Evolutionary conservation across 2,797 vertebrate species (phyloP), one percentile per base, ranked within the genome.

Genomic region (Tragelaphus eurycerus): DNA sequence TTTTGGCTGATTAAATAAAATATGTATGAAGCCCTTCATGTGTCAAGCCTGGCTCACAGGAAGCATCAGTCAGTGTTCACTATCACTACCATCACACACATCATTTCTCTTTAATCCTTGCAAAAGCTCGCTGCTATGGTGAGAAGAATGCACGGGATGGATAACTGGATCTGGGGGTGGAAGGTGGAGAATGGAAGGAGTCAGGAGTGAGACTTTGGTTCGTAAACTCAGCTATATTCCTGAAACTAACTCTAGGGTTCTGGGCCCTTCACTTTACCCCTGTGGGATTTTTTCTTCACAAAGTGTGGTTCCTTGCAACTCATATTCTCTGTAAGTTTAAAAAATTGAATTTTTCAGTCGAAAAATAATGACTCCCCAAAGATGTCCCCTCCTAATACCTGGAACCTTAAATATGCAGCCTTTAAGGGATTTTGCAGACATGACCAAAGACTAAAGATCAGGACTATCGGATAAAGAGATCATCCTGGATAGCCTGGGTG

Each of bases 371-470:
- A 31, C 34, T 84, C 46, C 27, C n/a, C 67, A 29, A 76, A 57
- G 31, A 81, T 60, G 29, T 91, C 84, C 38, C 17, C 4, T 84
- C 38, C 52, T 90, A 52, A 34, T 93, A 29, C 59, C 78, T 76
- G 19, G 54, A 76, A 86, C 29, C 55, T 76, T 74, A 86, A 86
- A 82, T 85, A 64, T 11, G 38, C 88, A 86, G 71, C 55, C n/a
- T 95, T 89, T 64, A 90, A 79, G 29, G 71, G 43, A 79, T 12
- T 89, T 78, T 93, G 62, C 38, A 62, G 64, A 34, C 57, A 29
- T 86, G 81, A 85, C 85, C 88, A 52, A 88, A 89, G 57, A 83
- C 85, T 90, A 52, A 88, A 89, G 57, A 83, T 94, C 85, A 89
- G 60, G 34, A 88, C 27, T 19, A 27, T 62, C 23, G 76, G 16